Base-by-base conservation (phyloP, 2,888 invertebrate species). In the Choreutis nemorana region DNA sequence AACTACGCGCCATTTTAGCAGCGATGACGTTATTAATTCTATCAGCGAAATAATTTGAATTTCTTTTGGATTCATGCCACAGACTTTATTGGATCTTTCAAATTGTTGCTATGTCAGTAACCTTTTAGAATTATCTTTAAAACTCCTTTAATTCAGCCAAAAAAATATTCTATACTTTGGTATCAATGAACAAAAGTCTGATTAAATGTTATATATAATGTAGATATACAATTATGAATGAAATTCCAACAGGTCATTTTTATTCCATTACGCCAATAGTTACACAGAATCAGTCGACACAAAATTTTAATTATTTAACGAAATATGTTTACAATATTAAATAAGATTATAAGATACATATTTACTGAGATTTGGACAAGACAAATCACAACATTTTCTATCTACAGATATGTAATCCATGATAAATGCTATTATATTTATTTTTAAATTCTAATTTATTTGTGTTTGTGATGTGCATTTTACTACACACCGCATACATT, bases 381-480 rank as follows among this genome's bases (percentile, higher is more conserved):
- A 70, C 70, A 72, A 73, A 73, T 65, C 75, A 73, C n/a, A n/a
- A n/a, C 73, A 66, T 75, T 64, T 44, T 73, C 78, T 77, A 78
- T 70, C 78, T 78, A 78, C 71, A 78, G 78, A 78, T 78, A 78
- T 78, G 78, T 78, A 65, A 77, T 72, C 73, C 68, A 78, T 77
- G 78, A 78, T 78, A 78, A 72, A 73, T 66, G 63, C 71, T 75
- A 75, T 71, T 65, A 61, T 54, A 14, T n/a, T n/a, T n/a, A n/a
- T n/a, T 54, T 70, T 71, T 60, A 75, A 72, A 72, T 68, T 66
- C 68, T 73, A 70, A 65, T 51, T 64, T 62, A 59, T 62, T 63
- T 50, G 47, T 55, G 57, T 44, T 40, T 40, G 63, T 68, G 58
- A 65, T 61, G 71, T 73, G 68, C 64, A n/a, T n/a, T 48, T 57